Evolutionary conservation across 2,797 vertebrate species (phyloP), one percentile per base, ranked within the genome.

Genomic region (Oreortyx pictus): DNA sequence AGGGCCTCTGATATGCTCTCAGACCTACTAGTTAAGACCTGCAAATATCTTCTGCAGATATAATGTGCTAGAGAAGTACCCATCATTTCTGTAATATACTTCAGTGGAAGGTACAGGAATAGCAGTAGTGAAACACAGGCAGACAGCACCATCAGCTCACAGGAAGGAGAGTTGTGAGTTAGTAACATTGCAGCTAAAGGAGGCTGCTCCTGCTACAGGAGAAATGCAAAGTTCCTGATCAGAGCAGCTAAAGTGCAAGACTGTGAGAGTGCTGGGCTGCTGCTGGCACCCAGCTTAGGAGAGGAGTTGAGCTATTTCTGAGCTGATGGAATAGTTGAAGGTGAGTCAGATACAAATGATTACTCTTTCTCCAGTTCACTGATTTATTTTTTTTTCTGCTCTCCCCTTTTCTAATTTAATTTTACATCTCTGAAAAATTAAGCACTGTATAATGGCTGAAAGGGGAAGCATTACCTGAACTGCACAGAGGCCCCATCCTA

Each of bases 291-390:
- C 76, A 29, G 17, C 79, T 84, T 66, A 50, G 61, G 70, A 60
- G 31, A 74, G 46, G 60, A 68, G 22, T 2, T 56, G 67, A 83
- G 75, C 66, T 93, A 56, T 88, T 93, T 93, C 70, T 79, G 81
- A 54, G 77, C 37, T 67, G 47, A 82, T 78, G 13, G n/a, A 94
- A 70, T 14, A 59, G 77, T 65, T 74, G 68, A 89, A 86, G 49
- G 88, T 31, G 23, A 95, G 62, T 92, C 91, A 89, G 73, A 76
- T 39, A 78, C 17, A 74, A 83, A 52, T 74, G 59, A 66, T 54
- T 90, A 49, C 79, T 46, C 29, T 91, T 82, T 46, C 35, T 82
- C 62, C 84, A 77, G 75, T 49, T 77, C 67, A 52, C 37, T 1
- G 1, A 90, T 89, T 22, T 12, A 65, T 87, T 90, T 22, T 12